A percentile compares a stretch with the other conserved stretches of the same genome.
Conservation (phyloP, 2,113 vertebrate species). For the Neofelis nebulosa region DNA sequence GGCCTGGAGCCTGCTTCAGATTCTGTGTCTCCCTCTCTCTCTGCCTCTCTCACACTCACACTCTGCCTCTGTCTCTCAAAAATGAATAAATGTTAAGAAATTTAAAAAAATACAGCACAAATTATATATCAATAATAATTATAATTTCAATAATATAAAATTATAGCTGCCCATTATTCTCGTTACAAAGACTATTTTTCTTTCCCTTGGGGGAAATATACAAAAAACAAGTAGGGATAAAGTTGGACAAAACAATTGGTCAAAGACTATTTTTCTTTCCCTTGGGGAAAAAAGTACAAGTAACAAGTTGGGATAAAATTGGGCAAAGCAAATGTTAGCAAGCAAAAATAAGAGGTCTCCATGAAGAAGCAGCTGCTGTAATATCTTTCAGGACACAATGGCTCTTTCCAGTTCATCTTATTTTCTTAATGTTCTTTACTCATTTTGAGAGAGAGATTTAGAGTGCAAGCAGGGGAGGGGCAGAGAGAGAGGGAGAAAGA, state of each 20-base stretch:
- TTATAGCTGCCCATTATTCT: neutral
- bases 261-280: neutral
- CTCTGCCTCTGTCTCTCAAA: too few species aligned
- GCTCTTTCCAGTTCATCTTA: neutral
- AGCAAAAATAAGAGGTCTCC: neutral
- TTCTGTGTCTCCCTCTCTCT: too few species aligned
- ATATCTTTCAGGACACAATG: neutral
- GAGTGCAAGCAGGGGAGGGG: neutral
- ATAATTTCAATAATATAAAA: neutral
- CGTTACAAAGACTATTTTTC: neutral
- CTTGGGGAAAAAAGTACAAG: neutral
- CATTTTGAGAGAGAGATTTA: too few species aligned
- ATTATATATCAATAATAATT: neutral
- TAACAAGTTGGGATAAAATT: neutral
- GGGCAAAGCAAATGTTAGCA: neutral
- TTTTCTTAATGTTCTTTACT: too few species aligned
- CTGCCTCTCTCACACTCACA: too few species aligned
- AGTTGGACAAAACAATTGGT: neutral
- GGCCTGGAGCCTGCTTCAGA: too few species aligned
- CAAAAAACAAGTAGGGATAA: neutral
- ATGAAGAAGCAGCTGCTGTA: neutral
- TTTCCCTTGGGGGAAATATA: neutral
- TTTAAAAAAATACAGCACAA: neutral
- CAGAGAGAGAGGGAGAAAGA: neutral
- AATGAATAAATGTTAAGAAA: too few species aligned